Conservation (phyloP, 2,797 vertebrate species). For the Petrocephalus schoutedeni region DNA sequence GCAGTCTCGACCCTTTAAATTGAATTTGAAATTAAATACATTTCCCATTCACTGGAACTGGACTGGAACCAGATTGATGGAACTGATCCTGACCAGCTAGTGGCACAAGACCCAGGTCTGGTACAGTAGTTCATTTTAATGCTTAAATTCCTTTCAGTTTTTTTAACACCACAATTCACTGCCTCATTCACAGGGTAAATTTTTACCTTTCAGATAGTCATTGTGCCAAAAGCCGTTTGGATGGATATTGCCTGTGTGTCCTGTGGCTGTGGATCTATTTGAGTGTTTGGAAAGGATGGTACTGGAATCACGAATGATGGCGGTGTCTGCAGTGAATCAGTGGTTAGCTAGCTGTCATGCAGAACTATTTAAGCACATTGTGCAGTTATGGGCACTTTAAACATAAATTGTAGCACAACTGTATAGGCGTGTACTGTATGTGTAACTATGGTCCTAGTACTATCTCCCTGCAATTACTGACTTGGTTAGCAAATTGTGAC, state of each 20-base stretch:
- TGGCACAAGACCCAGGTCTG: neutral
- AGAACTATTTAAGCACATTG: constrained; percentile 46
- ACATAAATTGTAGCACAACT: constrained; percentile 49
- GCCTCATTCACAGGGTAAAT: neutral
- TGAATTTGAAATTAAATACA: neutral
- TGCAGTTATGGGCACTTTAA: constrained; percentile 55
- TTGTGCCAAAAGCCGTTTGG: neutral
- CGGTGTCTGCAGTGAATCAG: neutral
- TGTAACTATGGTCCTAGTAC: constrained; percentile 28
- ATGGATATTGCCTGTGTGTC: neutral
- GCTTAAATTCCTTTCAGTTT: neutral
- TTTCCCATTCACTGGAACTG: neutral
- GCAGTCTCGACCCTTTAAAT: neutral
- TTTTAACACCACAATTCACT: neutral
- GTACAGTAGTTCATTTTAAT: neutral
- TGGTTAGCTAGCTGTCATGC: neutral
- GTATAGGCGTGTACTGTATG: constrained; percentile 40
- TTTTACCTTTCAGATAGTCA: neutral
- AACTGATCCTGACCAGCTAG: neutral
- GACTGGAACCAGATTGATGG: neutral
- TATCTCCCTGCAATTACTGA: neutral
- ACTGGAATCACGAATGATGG: neutral
- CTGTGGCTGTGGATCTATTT: neutral
- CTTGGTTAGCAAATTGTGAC: neutral
- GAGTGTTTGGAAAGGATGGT: neutral